A percentile compares a stretch with the other conserved stretches of the same genome.
Evolutionary conservation across 2,113 vertebrate genomes (phyloP).

Genomic region (Symphodus melops): DNA sequence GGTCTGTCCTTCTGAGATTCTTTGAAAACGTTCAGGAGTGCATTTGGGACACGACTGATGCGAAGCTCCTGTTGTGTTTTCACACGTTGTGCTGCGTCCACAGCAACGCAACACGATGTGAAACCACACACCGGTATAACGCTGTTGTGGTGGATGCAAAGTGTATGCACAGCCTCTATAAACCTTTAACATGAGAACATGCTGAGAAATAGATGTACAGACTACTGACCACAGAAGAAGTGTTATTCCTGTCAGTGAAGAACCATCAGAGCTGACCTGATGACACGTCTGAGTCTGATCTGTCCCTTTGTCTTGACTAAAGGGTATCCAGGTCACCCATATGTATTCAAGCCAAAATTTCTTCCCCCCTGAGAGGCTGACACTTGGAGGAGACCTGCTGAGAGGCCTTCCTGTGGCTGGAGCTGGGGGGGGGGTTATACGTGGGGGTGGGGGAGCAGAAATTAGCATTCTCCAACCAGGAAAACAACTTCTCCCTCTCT

Average conservation of each 20-base stretch:
- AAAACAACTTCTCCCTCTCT: conserved; percentile 48
- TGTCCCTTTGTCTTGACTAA: conserved; percentile 14
- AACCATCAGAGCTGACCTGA: conserved; percentile 6
- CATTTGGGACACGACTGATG: too few relatives aligned
- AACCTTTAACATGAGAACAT: not conserved
- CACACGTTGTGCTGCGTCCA: too few relatives aligned
- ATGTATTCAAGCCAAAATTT: conserved; percentile 42
- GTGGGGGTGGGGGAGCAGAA: conserved; percentile 48
- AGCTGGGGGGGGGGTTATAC: conserved; percentile 18
- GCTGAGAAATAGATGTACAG: too few relatives aligned
- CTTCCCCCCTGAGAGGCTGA: conserved; percentile 37
- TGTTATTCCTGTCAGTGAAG: not conserved
- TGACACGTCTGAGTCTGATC: not conserved
- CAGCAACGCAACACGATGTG: too few relatives aligned
- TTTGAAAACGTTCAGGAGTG: too few relatives aligned
- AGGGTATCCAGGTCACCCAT: conserved; percentile 16
- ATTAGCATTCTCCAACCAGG: conserved; percentile 60
- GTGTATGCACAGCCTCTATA: too few relatives aligned
- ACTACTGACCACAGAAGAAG: too few relatives aligned
- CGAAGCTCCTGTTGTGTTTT: too few relatives aligned
- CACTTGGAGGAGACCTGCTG: conserved; percentile 58
- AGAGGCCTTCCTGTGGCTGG: conserved; percentile 60
- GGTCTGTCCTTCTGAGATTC: too few relatives aligned
- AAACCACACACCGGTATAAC: too few relatives aligned
- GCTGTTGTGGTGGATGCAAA: too few relatives aligned